Base-by-base conservation (phyloP, 2,797 vertebrate genomes). In the Epinephelus coioides region DNA sequence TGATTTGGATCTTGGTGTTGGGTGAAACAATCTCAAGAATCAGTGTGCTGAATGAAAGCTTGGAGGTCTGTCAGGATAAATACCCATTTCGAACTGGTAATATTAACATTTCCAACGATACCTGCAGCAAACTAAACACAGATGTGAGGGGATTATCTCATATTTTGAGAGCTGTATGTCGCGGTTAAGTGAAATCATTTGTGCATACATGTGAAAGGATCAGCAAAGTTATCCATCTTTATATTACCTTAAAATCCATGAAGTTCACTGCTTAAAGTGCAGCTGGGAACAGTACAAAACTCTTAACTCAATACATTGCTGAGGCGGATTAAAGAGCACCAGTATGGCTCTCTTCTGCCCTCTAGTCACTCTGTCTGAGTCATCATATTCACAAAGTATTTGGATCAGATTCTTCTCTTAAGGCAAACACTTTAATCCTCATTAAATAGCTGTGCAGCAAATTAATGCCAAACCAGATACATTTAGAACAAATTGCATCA, bases 281-380 rank as follows among this genome's bases (percentile, higher is more conserved):
- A 15, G 17, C 63, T 62, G 81, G 76, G 76, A 77, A 30, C 59
- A 23, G 61, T 10, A 47, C 69, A 65, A 34, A 53, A 56, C 21
- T 25, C 34, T 73, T 49, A 66, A 73, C 50, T 68, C 49, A 27
- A 68, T 62, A 49, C 60, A 82, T 75, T 67, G 79, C 56, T 43
- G 55, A 77, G 62, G 61, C 6, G 10, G 43, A 79, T 64, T 64
- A 67, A 67, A 25, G 60, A 79, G 68, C 34, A 71, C 21, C 15
- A 85, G 10, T 76, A 38, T 19, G 76, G 92, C 93, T 94, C 92
- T 88, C 86, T 90, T 85, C 91, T 92, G 94, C 93, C 93, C 91
- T 90, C 92, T 93, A 91, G 89, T 84, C 84, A 78, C 55, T 56
- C 25, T 12, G 40, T n/a, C 72, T 14, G 51, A 75, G 38, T 57